These are phyloP conservation scores for Myrmecobius fasciatus DNA, from an alignment of 2,113 vertebrate genomes.

Conservation along the genomic window DNA sequence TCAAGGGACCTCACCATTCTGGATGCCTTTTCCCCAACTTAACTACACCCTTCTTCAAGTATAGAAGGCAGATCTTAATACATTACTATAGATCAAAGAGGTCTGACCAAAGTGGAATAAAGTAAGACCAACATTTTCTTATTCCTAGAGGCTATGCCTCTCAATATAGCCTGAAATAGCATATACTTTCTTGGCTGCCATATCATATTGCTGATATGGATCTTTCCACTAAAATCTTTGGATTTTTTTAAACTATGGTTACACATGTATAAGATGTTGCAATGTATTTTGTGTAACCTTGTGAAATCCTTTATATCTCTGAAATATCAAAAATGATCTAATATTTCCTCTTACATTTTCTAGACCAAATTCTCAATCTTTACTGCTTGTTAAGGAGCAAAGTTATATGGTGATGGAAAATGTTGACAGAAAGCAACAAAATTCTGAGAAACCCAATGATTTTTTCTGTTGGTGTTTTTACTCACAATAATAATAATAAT, in stretches of 20 bases:
- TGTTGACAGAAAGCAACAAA: neutral
- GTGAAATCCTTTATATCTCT: conserved; percentile 15
- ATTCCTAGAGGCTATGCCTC: neutral
- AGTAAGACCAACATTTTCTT: neutral
- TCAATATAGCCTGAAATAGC: neutral
- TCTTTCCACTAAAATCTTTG: neutral
- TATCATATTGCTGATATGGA: neutral
- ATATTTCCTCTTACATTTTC: conserved; percentile 25
- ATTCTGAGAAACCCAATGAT: conserved; percentile 4
- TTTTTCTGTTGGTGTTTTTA: neutral
- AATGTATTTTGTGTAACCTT: neutral
- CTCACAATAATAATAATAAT: neutral
- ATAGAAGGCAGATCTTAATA: neutral
- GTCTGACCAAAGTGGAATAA: neutral
- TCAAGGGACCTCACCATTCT: neutral
- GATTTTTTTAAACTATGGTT: neutral
- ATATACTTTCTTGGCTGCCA: neutral
- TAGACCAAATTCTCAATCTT: neutral
- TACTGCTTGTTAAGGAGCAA: neutral
- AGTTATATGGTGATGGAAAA: neutral
- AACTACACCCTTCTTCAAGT: neutral
- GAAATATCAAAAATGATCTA: conserved; percentile 35
- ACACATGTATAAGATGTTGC: neutral
- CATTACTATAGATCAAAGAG: neutral
- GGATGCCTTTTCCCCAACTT: neutral